phyloP scores from a whole-genome alignment of 2,113 vertebrate genomes.

The Columba janthina region DNA sequence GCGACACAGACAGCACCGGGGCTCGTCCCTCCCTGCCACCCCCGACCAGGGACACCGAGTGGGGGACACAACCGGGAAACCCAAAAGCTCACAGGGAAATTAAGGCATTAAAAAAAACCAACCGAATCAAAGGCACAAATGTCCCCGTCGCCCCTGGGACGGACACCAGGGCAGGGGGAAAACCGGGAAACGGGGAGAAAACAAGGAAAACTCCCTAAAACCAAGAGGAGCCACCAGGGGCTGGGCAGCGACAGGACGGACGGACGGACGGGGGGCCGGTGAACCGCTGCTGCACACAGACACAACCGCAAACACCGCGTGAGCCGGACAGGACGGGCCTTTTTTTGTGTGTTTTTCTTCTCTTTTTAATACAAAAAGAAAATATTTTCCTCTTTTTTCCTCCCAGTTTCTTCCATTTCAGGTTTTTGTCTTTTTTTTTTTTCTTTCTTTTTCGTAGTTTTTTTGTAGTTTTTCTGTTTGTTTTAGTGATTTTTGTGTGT shows the following conservation, averaged over 20 bases:
- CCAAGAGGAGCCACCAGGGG: not conserved
- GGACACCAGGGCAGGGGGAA: not conserved
- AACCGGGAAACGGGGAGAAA: not conserved
- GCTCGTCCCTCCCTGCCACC: too few species aligned
- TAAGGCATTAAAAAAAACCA: conserved; percentile 63
- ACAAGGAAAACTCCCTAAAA: not conserved
- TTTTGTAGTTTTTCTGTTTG: not conserved
- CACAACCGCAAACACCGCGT: too few species aligned
- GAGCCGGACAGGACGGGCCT: not conserved
- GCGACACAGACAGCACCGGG: too few species aligned
- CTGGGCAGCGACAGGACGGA: not conserved
- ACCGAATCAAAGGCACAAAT: conserved; percentile 42
- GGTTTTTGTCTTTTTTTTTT: not conserved
- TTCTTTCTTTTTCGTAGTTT: not conserved
- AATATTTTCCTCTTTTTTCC: not conserved
- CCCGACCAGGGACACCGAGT: too few species aligned
- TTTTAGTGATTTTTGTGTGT: not conserved
- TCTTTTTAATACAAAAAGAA: conserved; percentile 83
- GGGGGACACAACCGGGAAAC: too few species aligned
- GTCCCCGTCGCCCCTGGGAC: not conserved
- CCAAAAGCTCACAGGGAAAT: not conserved
- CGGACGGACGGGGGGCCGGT: not conserved
- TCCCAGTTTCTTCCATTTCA: not conserved
- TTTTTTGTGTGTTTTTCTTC: conserved; percentile 46
- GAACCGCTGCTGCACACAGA: conserved; percentile 44